Evolutionary conservation across 2,797 vertebrate species (phyloP).

Genomic region (Arrhamphus sclerolepis): DNA sequence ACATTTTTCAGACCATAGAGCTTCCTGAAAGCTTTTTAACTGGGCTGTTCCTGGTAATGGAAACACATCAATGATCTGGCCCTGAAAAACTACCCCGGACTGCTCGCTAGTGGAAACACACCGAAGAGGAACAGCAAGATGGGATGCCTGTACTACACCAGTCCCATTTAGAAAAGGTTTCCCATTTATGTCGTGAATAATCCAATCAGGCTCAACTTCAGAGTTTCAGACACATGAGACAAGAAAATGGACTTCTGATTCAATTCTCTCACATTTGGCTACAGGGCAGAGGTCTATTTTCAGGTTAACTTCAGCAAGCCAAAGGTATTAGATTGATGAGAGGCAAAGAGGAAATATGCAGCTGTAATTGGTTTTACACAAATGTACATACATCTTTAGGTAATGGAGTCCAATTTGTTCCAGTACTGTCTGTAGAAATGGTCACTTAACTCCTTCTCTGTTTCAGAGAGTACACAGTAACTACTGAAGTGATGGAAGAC

Average conservation of each 20-base stretch:
- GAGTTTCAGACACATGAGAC: conserved; percentile 40
- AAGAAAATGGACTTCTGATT: conserved; percentile 61
- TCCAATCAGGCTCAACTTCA: conserved; percentile 52
- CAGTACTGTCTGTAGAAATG: no score
- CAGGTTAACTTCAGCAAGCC: conserved; percentile 7
- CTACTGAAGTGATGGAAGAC: no score
- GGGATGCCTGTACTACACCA: neutral
- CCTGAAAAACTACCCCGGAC: no score
- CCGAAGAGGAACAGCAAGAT: neutral
- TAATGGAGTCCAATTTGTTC: conserved; percentile 2
- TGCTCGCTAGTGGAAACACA: no score
- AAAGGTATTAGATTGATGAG: conserved; percentile 18
- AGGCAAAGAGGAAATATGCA: conserved; percentile 27
- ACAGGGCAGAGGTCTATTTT: conserved; percentile 7
- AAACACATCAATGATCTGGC: no score
- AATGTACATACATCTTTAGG: conserved; percentile 31
- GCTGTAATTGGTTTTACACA: conserved; percentile 44
- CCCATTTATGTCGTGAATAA: conserved; percentile 42
- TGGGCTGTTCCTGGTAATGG: no score
- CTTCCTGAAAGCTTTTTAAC: no score
- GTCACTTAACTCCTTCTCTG: no score
- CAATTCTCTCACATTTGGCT: conserved; percentile 27
- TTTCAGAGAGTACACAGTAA: no score
- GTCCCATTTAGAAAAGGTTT: conserved; percentile 18
- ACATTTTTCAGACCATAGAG: neutral